phyloP scores from a whole-genome alignment of 2,113 vertebrate genomes.

The Otolemur garnettii region DNA sequence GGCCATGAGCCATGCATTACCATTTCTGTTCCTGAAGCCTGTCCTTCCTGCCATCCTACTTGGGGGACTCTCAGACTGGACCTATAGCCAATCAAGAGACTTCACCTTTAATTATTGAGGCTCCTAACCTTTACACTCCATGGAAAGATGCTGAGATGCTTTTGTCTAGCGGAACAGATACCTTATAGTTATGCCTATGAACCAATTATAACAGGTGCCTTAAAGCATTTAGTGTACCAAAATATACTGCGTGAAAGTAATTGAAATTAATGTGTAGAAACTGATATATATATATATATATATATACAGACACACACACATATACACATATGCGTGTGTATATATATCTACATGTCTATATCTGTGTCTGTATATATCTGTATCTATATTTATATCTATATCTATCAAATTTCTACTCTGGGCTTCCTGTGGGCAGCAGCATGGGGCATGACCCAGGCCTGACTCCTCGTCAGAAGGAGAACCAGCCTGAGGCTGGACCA shows the following conservation, averaged over 20 bases:
- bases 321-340: no score
- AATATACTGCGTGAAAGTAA: background rate
- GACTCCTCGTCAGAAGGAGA: fast-evolving
- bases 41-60: background rate
- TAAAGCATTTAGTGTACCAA: background rate
- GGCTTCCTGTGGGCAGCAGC: fast-evolving
- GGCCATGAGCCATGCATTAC: background rate
- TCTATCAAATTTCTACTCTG: fast-evolving
- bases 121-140: fast-evolving
- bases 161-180: background rate
- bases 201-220: fast-evolving
- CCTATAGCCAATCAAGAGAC: fast-evolving
- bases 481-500: fast-evolving
- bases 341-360: no score
- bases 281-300: no score
- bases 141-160: background rate
- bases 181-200: no score
- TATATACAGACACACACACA: no score
- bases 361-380: no score
- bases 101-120: background rate
- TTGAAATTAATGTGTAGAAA: fast-evolving
- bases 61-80: no score
- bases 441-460: background rate
- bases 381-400: no score
- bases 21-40: fast-evolving